Evolutionary conservation across 1,140 invertebrate genomes (phyloP).

Genomic region (Adelges cooleyi): DNA sequence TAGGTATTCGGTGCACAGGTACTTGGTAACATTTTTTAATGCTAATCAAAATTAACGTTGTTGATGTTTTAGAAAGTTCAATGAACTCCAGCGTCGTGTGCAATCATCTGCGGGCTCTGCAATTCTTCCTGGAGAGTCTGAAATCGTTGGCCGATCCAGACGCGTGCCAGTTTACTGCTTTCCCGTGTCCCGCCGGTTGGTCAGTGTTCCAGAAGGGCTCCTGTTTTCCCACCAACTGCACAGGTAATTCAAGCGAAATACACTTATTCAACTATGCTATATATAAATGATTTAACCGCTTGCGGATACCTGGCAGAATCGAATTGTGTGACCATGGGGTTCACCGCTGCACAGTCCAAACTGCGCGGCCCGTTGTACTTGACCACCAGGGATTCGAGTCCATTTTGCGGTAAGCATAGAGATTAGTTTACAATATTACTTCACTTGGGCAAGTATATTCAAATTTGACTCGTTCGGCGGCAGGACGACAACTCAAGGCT

Average conservation of each 20-base stretch:
- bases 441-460: neutral
- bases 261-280: no score
- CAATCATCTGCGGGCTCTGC: constrained; percentile 37
- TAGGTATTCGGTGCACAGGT: constrained; percentile 31
- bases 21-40: no score
- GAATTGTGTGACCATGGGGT: constrained; percentile 36
- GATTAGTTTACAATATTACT: neutral
- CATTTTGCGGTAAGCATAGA: constrained; percentile 43
- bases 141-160: constrained; percentile 17
- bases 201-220: constrained; percentile 38
- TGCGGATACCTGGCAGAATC: constrained; percentile 31
- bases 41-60: neutral
- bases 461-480: neutral
- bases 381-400: constrained; percentile 39
- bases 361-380: constrained; percentile 39
- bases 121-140: constrained; percentile 36
- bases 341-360: constrained; percentile 30
- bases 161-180: constrained; percentile 41
- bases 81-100: constrained; percentile 39
- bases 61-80: constrained; percentile 34
- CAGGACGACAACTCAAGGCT: constrained; percentile 42
- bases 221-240: constrained; percentile 40
- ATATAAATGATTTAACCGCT: no score
- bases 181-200: constrained; percentile 40
- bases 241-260: constrained; percentile 16